A percentile compares a stretch with the other conserved stretches of the same genome.
These are phyloP conservation scores for Hesperia comma DNA, from an alignment of 2,888 invertebrate genomes.

Conservation along the genomic window DNA sequence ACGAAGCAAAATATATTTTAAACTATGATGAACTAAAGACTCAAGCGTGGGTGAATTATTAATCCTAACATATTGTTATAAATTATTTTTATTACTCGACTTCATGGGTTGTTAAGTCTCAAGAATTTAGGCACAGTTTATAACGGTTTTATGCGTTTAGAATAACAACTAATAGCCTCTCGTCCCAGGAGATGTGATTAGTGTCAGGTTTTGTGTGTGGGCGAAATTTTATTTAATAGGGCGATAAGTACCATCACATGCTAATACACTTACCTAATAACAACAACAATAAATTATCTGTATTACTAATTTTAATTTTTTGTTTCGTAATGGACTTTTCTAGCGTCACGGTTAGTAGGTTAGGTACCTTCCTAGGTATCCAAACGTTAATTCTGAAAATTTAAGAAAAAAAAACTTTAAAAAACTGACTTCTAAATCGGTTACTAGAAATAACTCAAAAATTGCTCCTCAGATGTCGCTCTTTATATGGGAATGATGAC, in stretches of 20 bases:
- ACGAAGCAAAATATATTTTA: not conserved
- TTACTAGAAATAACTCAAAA: no score
- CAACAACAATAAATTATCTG: not conserved
- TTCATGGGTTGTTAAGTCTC: slow-evolving; percentile 13
- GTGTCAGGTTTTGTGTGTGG: not conserved
- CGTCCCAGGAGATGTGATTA: slow-evolving; percentile 14
- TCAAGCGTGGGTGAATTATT: not conserved
- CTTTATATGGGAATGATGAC: no score
- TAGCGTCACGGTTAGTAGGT: no score
- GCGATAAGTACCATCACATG: not conserved
- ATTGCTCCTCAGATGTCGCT: no score
- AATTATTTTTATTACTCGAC: not conserved
- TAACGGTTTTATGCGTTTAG: slow-evolving; percentile 8
- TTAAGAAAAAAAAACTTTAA: no score
- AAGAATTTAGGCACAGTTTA: slow-evolving; percentile 7
- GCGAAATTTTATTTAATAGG: not conserved
- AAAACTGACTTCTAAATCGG: no score
- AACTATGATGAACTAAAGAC: no score
- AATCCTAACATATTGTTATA: no score
- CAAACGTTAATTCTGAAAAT: no score
- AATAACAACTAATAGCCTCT: not conserved
- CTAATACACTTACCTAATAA: not conserved
- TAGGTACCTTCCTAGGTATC: no score
- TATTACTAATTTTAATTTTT: no score
- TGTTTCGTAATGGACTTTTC: no score